These are phyloP conservation scores for Ochotona curzoniae DNA, from an alignment of 2,113 vertebrate genomes.

Conservation along the genomic window DNA sequence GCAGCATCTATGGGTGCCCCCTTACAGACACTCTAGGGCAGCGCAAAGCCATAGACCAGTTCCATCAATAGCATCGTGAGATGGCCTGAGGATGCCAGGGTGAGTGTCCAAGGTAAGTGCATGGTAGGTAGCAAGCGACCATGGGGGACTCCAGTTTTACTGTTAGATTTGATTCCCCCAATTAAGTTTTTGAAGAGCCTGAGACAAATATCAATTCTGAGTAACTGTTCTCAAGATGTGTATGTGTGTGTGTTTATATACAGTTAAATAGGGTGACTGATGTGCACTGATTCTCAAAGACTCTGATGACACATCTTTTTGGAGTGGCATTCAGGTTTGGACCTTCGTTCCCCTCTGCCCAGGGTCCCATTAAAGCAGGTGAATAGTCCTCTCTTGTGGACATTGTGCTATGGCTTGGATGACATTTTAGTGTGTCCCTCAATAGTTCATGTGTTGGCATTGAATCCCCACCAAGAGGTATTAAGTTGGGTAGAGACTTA, in stretches of 20 bases:
- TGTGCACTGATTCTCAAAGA: slow-evolving; percentile 23
- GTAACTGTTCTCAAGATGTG: not conserved
- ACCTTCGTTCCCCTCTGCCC: not conserved
- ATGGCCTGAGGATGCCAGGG: not conserved
- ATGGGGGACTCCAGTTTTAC: not conserved
- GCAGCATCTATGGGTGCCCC: not conserved
- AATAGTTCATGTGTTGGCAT: too few relatives aligned
- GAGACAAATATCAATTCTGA: slow-evolving; percentile 27
- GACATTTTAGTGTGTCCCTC: too few relatives aligned
- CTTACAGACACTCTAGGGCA: not conserved
- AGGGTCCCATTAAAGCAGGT: slow-evolving; percentile 25
- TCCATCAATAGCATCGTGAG: not conserved
- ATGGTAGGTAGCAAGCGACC: not conserved
- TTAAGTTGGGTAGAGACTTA: too few relatives aligned
- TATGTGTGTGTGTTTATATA: not conserved
- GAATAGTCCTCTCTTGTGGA: slow-evolving; percentile 50
- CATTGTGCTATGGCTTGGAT: not conserved
- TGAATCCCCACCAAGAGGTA: too few relatives aligned
- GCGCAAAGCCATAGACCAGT: not conserved
- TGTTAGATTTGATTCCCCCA: not conserved
- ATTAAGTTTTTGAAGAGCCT: not conserved
- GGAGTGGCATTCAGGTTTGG: slow-evolving; percentile 52
- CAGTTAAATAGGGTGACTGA: not conserved
- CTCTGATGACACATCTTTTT: not conserved
- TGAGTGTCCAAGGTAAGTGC: not conserved